Evolutionary conservation across 2,113 vertebrate genomes (phyloP).

Genomic region (Pteropus alecto): DNA sequence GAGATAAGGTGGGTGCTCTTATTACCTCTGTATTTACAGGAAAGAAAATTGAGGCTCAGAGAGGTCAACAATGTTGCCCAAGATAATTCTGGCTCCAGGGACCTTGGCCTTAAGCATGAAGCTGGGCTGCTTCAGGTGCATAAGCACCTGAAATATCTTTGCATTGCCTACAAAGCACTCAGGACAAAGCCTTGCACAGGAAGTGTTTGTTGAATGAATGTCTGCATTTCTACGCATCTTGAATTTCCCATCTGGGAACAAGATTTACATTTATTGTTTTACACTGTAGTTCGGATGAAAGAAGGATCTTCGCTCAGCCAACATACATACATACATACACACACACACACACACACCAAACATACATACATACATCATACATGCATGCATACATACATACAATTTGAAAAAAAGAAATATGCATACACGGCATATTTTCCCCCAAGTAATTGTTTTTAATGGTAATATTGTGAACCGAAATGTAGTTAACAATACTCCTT

Average conservation of each 20-base stretch:
- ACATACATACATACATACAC: not conserved
- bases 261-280: not conserved
- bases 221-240: not conserved
- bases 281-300: not conserved
- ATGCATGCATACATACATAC: no score
- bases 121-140: not conserved
- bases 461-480: not conserved
- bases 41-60: not conserved
- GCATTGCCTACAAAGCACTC: not conserved
- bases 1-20: not conserved
- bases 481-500: not conserved
- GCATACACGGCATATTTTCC: not conserved
- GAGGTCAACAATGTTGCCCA: not conserved
- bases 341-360: not conserved
- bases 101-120: not conserved
- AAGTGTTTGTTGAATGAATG: not conserved
- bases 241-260: not conserved
- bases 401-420: not conserved
- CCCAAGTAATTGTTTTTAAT: slow-evolving; percentile 24
- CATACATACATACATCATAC: not conserved
- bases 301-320: not conserved
- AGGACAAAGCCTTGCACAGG: not conserved
- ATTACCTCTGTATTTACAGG: not conserved
- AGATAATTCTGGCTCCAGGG: not conserved
- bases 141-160: not conserved